Conservation (phyloP, 2,113 vertebrate genomes). For the Psammodynastes pulverulentus region DNA sequence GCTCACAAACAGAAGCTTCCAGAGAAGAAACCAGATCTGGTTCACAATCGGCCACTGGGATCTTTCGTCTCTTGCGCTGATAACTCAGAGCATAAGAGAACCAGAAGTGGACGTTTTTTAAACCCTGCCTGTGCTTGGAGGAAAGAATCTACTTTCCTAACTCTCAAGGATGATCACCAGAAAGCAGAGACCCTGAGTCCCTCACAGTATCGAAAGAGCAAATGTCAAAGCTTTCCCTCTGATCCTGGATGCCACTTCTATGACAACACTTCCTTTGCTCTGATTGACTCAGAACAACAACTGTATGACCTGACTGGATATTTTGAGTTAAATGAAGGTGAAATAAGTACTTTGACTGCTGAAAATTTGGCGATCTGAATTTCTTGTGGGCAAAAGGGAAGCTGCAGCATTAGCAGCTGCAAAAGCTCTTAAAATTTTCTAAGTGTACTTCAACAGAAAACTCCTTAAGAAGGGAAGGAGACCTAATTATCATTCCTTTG, state of each 20-base stretch:
- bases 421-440: background rate
- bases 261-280: slow-evolving; percentile 79
- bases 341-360: slow-evolving; percentile 72
- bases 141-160: slow-evolving; percentile 69
- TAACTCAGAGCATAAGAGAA: slow-evolving; percentile 76
- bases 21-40: slow-evolving; percentile 58
- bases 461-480: background rate
- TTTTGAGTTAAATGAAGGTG: slow-evolving; percentile 77
- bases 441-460: background rate
- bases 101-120: slow-evolving; percentile 81
- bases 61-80: slow-evolving; percentile 58
- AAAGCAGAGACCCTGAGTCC: slow-evolving; percentile 77
- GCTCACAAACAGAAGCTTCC: slow-evolving; percentile 46
- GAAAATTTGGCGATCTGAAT: slow-evolving; percentile 76
- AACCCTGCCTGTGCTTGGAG: slow-evolving; percentile 77
- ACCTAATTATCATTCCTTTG: background rate
- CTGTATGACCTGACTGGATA: slow-evolving; percentile 85
- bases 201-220: slow-evolving; percentile 73
- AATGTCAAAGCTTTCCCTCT: slow-evolving; percentile 83
- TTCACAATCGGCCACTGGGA: slow-evolving; percentile 38
- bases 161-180: slow-evolving; percentile 67
- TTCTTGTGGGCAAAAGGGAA: accelerated
- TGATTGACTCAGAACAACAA: slow-evolving; percentile 84
- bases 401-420: background rate
- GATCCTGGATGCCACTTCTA: slow-evolving; percentile 78